A percentile compares a stretch with the other conserved stretches of the same genome.
Evolutionary conservation across 2,888 invertebrate species (phyloP).

Genomic region (Andrena hattorfiana): DNA sequence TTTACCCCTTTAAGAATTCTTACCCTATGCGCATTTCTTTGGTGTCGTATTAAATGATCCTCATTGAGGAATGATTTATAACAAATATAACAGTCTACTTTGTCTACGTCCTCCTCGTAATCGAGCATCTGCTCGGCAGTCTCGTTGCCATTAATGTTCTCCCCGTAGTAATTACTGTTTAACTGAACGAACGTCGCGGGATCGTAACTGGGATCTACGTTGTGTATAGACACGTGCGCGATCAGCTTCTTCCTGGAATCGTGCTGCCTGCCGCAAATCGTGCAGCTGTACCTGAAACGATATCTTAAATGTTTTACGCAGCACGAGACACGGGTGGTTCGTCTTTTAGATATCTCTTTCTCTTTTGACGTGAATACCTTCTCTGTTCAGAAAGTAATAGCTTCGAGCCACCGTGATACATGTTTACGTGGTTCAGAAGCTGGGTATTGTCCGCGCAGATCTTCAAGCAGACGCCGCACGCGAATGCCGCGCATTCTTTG

Average conservation of each 20-base stretch:
- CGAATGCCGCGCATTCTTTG: constrained; percentile 86
- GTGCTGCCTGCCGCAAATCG: constrained; percentile 87
- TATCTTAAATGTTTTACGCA: neutral
- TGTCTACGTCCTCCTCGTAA: constrained; percentile 81
- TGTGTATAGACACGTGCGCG: constrained; percentile 87
- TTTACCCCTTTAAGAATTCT: neutral
- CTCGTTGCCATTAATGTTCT: constrained; percentile 79
- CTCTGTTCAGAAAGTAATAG: constrained; percentile 82
- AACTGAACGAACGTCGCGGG: constrained; percentile 85
- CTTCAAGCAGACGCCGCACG: constrained; percentile 87
- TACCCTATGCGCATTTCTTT: constrained; percentile 83
- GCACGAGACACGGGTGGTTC: too few relatives aligned
- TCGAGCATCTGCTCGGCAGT: constrained; percentile 76
- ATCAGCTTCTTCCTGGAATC: constrained; percentile 86
- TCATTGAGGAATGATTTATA: constrained; percentile 85
- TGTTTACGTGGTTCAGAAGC: constrained; percentile 86
- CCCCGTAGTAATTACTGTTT: constrained; percentile 83
- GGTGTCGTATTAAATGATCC: constrained; percentile 85
- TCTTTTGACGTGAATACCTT: constrained; percentile 74
- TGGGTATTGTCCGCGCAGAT: constrained; percentile 85
- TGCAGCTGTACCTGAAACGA: constrained; percentile 82
- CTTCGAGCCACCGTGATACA: constrained; percentile 85
- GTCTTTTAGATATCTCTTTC: too few relatives aligned
- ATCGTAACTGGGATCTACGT: constrained; percentile 85
- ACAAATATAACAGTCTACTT: constrained; percentile 84